Conservation (phyloP, 2,113 vertebrate genomes). For the Emydocephalus ijimae region DNA sequence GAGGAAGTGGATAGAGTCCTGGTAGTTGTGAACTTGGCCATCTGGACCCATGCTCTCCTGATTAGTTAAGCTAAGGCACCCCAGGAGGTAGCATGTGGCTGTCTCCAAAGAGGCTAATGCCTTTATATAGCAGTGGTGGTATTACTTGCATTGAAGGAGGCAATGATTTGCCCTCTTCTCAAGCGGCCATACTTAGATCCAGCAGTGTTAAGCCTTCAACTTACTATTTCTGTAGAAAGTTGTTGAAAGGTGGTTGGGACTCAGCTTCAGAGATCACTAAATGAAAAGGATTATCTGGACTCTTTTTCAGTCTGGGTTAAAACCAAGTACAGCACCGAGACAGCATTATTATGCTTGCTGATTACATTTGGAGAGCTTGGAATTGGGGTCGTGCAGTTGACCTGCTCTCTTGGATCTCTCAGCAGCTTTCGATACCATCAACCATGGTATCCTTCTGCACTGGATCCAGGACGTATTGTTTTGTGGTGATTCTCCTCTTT, state of each 20-base stretch:
- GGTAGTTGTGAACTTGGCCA: not conserved
- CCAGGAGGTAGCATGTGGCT: not conserved
- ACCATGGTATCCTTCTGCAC: too few species aligned
- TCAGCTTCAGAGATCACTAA: not conserved
- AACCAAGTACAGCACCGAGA: too few species aligned
- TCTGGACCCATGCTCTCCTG: not conserved
- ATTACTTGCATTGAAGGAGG: not conserved
- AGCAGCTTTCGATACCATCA: too few species aligned
- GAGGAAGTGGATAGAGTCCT: not conserved
- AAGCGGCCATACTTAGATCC: not conserved
- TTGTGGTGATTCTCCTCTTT: too few species aligned
- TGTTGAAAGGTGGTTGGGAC: not conserved
- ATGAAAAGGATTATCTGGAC: not conserved
- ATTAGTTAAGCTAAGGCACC: not conserved
- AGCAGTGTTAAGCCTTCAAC: not conserved
- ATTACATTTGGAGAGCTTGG: too few species aligned
- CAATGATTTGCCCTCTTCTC: not conserved
- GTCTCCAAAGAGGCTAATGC: not conserved
- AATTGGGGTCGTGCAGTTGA: too few species aligned
- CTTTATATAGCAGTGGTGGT: not conserved
- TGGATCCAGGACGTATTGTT: too few species aligned
- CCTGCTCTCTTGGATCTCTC: too few species aligned
- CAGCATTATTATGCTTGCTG: too few species aligned
- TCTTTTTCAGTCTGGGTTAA: not conserved
- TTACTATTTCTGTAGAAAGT: not conserved